Base-by-base conservation (phyloP, 2,888 invertebrate genomes). In the Trachelus tabidus region DNA sequence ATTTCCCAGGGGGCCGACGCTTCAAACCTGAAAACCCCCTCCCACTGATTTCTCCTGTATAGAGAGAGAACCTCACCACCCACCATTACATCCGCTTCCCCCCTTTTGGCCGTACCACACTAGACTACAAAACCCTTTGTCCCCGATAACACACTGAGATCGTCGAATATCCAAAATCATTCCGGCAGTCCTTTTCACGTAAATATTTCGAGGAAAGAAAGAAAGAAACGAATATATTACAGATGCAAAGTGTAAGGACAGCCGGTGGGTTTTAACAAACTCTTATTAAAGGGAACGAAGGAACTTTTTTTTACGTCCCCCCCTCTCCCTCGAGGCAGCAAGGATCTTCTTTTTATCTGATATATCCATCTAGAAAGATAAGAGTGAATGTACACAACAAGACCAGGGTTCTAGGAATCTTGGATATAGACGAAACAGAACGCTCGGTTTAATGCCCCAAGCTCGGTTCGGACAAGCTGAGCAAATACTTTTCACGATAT, bases 401-500 rank as follows among this genome's bases (percentile, higher is more conserved):
- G 23, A 11, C 74, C 23, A 12, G 74, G 35, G 11, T 30, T 35
- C 74, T 33, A 9, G 37, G 35, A 34, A 34, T 34, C 12, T n/a
- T 31, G 71, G 84, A 83, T 78, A 77, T 37, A 34, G 76, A 78
- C 31, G 78, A 79, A 68, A 79, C 85, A 87, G 87, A 88, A 85
- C 84, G 85, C 83, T 83, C 82, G 85, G 87, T 87, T 88, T 88
- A 89, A 88, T 89, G 87, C 87, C 84, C 79, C 87, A 83, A 86
- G 85, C 85, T 77, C 82, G 85, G 83, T 87, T 85, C 86, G 89
- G 90, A 89, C 90, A 90, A 89, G 89, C 90, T 90, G 86, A 88
- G 90, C 90, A 91, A 91, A 91, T 89, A 91, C 90, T 90, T 90
- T 91, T 88, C 88, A 85, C 88, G 88, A 90, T 91, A 91, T 91